Base-by-base conservation (phyloP, 1,140 invertebrate species). In the Trichonephila clavata region DNA sequence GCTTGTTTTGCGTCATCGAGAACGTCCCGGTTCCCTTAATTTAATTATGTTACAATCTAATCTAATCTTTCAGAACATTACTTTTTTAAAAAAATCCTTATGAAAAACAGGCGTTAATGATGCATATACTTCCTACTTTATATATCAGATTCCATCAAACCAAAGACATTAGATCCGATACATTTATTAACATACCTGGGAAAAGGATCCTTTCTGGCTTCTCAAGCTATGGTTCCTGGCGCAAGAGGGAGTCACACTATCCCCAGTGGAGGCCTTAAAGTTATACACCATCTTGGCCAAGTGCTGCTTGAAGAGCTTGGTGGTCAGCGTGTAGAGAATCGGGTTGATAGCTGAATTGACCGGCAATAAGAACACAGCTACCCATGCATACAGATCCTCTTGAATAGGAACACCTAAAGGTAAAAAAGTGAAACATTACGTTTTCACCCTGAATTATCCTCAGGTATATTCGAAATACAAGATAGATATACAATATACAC, bases 271-370 rank as follows among this genome's bases (percentile, higher is more conserved):
- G 10, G 65, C 57, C 43, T 94, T 94, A n/a, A 94, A 90, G 59
- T 90, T 89, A 43, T 90, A 90, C 16, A 94, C 93, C 86, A 90
- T 90, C 87, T 86, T 94, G 21, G 90, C 94, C 32, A 94, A 50
- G n/a, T 93, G 94, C 32, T 94, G 94, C 84, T 93, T 93, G 50
- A 94, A 94, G 10, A 93, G 90, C 81, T 94, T 94, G 8, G 94
- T 94, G 5, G 96, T 96, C 20, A 97, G 95, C 0, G 97, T 97
- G 95, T 97, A 97, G 16, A 97, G 95, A 1, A 97, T 95, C 0
- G 97, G 97, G 94, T 97, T 97, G 65, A 97, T 95, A 50, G 96
- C 97, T 0, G 96, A 96, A 95, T 97, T 97, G 32, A 97, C 95
- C 1, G 96, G 97, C 27, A 97, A 94, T 0, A 97, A 95, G 94